Evolutionary conservation across 2,113 vertebrate genomes (phyloP).

Genomic region (Oncorhynchus nerka): DNA sequence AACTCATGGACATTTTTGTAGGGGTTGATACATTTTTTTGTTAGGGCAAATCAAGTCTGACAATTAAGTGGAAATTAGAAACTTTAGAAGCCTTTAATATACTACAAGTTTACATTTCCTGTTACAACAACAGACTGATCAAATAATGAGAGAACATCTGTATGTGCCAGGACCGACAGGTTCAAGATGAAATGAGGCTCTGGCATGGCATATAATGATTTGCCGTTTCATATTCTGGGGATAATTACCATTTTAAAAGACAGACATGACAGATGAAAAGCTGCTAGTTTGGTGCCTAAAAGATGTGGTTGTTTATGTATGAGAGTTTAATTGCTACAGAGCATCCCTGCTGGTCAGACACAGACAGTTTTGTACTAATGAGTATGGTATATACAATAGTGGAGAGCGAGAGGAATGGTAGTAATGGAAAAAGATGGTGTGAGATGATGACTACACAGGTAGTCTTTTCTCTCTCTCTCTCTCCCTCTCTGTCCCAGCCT

Average conservation of each 20-base stretch:
- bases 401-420: neutral
- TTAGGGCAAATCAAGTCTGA: too few relatives aligned
- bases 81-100: too few relatives aligned
- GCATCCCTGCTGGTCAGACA: slow-evolving; percentile 51
- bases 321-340: slow-evolving; percentile 20
- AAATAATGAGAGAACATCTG: neutral
- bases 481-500: neutral
- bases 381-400: slow-evolving; percentile 11
- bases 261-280: neutral
- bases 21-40: too few relatives aligned
- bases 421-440: too few relatives aligned
- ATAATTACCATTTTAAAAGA: slow-evolving; percentile 26
- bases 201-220: neutral
- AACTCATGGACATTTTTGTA: too few relatives aligned
- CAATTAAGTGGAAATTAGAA: too few relatives aligned
- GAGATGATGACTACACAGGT: slow-evolving; percentile 12
- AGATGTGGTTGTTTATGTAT: neutral
- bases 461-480: neutral
- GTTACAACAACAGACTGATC: too few relatives aligned
- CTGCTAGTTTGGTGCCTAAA: neutral
- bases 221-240: slow-evolving; percentile 1
- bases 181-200: slow-evolving; percentile 25
- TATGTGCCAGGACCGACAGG: slow-evolving; percentile 7
- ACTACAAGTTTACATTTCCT: too few relatives aligned
- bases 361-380: slow-evolving; percentile 37